Conservation (phyloP, 2,888 invertebrate genomes). For the Melieria omissa region DNA sequence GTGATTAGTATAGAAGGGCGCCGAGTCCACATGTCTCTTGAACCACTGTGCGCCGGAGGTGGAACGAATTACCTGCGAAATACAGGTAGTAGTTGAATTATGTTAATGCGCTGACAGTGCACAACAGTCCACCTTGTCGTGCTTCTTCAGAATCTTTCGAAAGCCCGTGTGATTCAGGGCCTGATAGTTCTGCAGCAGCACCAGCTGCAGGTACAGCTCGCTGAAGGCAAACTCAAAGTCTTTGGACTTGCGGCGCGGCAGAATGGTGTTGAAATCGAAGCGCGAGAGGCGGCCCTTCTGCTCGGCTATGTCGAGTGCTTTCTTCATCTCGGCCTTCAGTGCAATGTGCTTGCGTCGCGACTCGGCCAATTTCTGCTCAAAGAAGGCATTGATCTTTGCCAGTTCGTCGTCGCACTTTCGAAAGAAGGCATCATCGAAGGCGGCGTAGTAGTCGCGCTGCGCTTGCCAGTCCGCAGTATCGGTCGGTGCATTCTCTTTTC, state of each 20-base stretch:
- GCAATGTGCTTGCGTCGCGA: slow-evolving; percentile 91
- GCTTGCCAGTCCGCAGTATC: not conserved
- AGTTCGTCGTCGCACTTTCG: slow-evolving; percentile 91
- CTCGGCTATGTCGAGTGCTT: slow-evolving; percentile 55
- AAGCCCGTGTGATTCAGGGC: slow-evolving; percentile 97
- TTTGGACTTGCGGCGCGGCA: slow-evolving; percentile 27
- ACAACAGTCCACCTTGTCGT: slow-evolving; percentile 83
- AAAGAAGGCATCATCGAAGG: slow-evolving; percentile 94
- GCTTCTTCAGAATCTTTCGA: slow-evolving; percentile 97
- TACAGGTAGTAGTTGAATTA: not conserved
- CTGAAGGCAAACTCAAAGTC: slow-evolving; percentile 87
- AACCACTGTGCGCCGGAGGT: slow-evolving; percentile 91
- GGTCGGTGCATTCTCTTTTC: slow-evolving; percentile 83
- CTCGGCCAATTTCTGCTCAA: slow-evolving; percentile 95
- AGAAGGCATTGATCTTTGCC: slow-evolving; percentile 95
- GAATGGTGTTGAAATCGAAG: slow-evolving; percentile 77
- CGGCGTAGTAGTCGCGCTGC: slow-evolving; percentile 74
- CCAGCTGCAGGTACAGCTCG: slow-evolving; percentile 95
- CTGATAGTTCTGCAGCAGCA: slow-evolving; percentile 96
- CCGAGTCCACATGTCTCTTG: slow-evolving; percentile 85
- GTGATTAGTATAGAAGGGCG: slow-evolving; percentile 88
- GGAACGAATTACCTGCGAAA: slow-evolving; percentile 76
- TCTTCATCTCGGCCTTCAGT: slow-evolving; percentile 69
- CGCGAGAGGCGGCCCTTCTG: slow-evolving; percentile 63
- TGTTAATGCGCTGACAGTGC: not conserved